Percentiles rank a stretch among this genome's conserved stretches.
Conservation (phyloP, 2,797 vertebrate species). For the Enteromius viviparus region DNA sequence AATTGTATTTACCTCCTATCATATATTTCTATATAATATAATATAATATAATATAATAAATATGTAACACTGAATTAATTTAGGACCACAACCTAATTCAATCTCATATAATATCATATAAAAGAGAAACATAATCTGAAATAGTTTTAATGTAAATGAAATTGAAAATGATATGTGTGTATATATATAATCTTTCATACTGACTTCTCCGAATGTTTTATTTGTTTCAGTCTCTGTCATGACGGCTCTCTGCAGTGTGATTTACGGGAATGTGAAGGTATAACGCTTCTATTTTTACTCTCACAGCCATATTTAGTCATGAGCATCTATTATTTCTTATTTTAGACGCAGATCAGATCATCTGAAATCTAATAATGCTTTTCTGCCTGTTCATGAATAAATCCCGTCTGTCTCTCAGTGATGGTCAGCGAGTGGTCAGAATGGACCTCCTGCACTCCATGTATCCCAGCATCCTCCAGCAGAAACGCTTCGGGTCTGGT, state of each 20-base stretch:
- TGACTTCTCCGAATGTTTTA: not conserved
- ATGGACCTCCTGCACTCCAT: conserved; percentile 87
- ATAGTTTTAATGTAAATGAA: too few relatives aligned
- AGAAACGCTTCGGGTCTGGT: conserved; percentile 54
- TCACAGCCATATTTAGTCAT: too few relatives aligned
- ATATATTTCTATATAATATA: not conserved
- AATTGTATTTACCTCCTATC: too few relatives aligned
- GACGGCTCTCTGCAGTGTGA: conserved; percentile 57
- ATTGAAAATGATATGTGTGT: too few relatives aligned
- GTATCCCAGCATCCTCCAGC: conserved; percentile 63
- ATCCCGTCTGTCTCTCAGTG: conserved; percentile 62
- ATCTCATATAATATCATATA: not conserved
- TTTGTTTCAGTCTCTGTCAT: conserved; percentile 55
- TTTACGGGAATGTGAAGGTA: conserved; percentile 72
- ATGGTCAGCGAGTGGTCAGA: conserved; percentile 87
- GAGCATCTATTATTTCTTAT: not conserved
- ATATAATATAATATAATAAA: not conserved
- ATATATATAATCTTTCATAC: too few relatives aligned
- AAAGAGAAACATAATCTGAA: not conserved
- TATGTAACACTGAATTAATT: not conserved
- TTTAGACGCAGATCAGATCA: not conserved
- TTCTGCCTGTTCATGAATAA: not conserved
- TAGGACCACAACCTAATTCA: not conserved
- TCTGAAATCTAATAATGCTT: not conserved
- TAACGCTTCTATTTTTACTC: conserved; percentile 11